Base-by-base conservation (phyloP, 1,140 invertebrate genomes). In the Vanessa tameamea region DNA sequence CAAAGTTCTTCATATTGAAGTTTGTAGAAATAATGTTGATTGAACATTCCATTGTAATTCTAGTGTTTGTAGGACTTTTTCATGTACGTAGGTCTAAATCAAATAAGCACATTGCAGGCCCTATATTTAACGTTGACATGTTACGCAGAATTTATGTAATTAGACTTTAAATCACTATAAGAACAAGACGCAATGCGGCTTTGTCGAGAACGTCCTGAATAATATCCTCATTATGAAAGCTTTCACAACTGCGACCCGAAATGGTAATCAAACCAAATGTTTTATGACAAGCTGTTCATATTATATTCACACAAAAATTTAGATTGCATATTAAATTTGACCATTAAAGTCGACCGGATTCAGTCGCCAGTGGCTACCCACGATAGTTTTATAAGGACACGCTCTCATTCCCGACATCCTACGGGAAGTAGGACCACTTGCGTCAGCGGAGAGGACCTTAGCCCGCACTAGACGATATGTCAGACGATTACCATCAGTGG, bases 361-460 rank as follows among this genome's bases (percentile, higher is more conserved):
- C 69, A 76, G 71, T 82, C 65, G 59, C 72, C 75, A 79, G 77
- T 80, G 81, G 85, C 90, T 86, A 89, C 89, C 89, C 89, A 92
- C 90, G 88, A 85, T 75, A 82, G 83, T 84, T 83, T 89, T 87
- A 91, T 89, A 85, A 90, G 89, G 88, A 91, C 90, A 91, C 87
- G 90, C 80, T 88, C 90, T 90, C 87, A 92, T 91, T 92, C 87
- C 81, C 87, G 82, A 91, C 90, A 91, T 92, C 90, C 90, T 90
- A 90, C 86, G 86, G 89, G 87, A 91, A 87, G 85, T 78, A 77
- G 75, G 83, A 79, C 79, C 85, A 86, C 87, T 92, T 90, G 84
- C 87, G 88, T 91, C 89, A 91, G 80, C 80, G 77, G 69, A 69
- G 76, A 83, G 82, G 87, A 87, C 89, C 89, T 89, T 87, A 90